phyloP scores from a whole-genome alignment of 2,888 invertebrate species.

The Antitype chi region DNA sequence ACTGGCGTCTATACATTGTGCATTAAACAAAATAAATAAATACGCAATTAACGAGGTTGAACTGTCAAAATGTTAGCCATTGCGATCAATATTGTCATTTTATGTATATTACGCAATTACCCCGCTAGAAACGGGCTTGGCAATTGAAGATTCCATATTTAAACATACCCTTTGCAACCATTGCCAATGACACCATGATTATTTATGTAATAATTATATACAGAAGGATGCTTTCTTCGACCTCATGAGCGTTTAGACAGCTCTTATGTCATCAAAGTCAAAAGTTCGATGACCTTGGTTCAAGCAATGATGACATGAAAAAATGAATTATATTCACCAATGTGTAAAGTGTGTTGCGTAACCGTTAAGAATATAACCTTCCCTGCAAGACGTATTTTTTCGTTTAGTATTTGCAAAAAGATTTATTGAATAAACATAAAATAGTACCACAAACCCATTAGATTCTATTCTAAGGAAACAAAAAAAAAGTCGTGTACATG shows the following conservation, averaged over 20 bases:
- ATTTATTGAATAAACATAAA: background rate
- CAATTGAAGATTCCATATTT: background rate
- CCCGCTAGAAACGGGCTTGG: background rate
- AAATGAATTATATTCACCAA: background rate
- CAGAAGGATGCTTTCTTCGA: background rate
- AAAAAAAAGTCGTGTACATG: background rate
- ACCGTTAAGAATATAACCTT: background rate
- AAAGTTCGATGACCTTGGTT: slow-evolving; percentile 44
- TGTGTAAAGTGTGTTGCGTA: slow-evolving; percentile 7
- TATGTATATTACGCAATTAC: background rate
- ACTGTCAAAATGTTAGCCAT: background rate
- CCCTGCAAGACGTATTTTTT: background rate
- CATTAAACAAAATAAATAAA: no score
- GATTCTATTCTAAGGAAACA: background rate
- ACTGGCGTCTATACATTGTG: no score
- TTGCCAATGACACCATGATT: background rate
- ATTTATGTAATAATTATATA: background rate
- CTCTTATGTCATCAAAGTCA: slow-evolving; percentile 43
- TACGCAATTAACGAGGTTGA: background rate
- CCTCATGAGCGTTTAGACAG: background rate
- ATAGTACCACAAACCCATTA: background rate
- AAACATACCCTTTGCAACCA: background rate
- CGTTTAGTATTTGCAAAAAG: background rate
- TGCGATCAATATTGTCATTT: background rate
- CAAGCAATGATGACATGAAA: slow-evolving; percentile 5